These are phyloP conservation scores for Parotocinclus haroldoi DNA, from an alignment of 2,797 vertebrate species.

Conservation along the genomic window DNA sequence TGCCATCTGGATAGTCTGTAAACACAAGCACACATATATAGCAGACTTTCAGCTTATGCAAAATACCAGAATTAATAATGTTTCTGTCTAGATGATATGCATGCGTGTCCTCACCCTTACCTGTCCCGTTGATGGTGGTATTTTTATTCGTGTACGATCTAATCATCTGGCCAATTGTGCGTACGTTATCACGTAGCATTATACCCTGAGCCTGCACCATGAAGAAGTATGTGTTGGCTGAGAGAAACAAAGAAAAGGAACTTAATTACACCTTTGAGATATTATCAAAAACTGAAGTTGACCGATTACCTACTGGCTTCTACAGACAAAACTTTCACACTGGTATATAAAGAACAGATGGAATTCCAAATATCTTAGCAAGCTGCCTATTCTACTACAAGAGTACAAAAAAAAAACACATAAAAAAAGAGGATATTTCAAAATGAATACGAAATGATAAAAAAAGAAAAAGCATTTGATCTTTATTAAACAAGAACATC, in stretches of 20 bases:
- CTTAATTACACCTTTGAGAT: no score
- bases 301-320: no score
- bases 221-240: constrained; percentile 96
- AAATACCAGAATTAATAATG: not conserved
- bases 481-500: no score
- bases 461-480: no score
- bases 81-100: not conserved
- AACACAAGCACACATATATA: constrained; percentile 3
- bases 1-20: constrained; percentile 92
- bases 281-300: no score
- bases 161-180: constrained; percentile 94
- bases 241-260: not conserved
- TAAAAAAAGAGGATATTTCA: no score
- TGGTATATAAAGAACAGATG: no score
- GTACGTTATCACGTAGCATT: constrained; percentile 93
- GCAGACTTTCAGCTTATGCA: not conserved
- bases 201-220: constrained; percentile 98
- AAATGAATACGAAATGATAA: no score
- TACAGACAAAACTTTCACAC: no score
- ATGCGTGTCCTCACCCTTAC: constrained; percentile 60
- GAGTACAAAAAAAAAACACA: no score
- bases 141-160: constrained; percentile 95
- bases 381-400: no score
- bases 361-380: no score
- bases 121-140: constrained; percentile 88